phyloP scores from a whole-genome alignment of 2,113 vertebrate genomes.

The Cinclus cinclus region DNA sequence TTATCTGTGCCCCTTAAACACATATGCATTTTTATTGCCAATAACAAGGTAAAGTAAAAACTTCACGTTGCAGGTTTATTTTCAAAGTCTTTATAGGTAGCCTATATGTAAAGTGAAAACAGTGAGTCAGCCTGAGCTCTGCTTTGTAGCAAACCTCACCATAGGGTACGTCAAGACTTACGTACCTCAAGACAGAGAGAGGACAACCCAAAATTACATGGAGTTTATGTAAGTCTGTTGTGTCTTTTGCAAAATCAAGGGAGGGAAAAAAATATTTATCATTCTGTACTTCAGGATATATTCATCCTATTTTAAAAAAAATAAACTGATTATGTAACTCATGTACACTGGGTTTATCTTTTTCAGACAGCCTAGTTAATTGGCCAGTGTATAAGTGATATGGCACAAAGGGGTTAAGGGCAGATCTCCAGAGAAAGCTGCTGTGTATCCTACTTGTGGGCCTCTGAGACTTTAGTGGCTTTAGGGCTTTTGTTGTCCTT shows the following conservation, averaged over 20 bases:
- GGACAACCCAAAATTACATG: not conserved
- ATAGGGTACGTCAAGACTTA: not conserved
- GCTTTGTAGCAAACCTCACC: not conserved
- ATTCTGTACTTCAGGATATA: not conserved
- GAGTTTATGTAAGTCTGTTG: slow-evolving; percentile 23
- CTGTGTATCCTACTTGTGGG: not conserved
- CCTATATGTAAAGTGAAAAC: not conserved
- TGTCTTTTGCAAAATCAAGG: not conserved
- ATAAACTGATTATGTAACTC: not conserved
- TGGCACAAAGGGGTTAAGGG: not conserved
- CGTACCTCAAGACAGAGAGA: not conserved
- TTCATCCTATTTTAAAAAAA: not conserved
- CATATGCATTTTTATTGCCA: not conserved
- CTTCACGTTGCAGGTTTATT: not conserved
- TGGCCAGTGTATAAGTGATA: not conserved
- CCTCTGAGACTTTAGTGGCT: not conserved
- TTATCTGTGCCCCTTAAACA: not conserved
- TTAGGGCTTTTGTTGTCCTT: not conserved
- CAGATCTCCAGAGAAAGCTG: not conserved
- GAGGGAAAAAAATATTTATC: not conserved
- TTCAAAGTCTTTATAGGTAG: not conserved
- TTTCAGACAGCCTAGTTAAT: not conserved
- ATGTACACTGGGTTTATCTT: not conserved
- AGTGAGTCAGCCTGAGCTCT: not conserved
- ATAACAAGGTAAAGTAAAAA: not conserved